These are phyloP conservation scores for Melanostoma mellinum DNA, from an alignment of 2,888 invertebrate species.

Conservation along the genomic window DNA sequence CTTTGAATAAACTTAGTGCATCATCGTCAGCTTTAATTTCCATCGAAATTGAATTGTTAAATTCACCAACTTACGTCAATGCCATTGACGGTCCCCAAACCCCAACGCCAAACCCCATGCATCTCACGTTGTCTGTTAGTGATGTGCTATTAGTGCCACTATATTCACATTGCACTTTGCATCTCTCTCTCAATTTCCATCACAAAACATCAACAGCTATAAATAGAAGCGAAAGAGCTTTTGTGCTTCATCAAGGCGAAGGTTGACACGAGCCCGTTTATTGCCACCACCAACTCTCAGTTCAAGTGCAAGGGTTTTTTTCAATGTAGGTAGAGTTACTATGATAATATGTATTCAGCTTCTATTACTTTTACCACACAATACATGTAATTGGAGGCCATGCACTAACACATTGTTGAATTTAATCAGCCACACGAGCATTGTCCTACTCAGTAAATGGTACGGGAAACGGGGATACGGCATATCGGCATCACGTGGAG, in stretches of 20 bases:
- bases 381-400: slow-evolving; percentile 44
- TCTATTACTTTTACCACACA: slow-evolving; percentile 34
- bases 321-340: slow-evolving; percentile 23
- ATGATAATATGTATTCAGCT: not conserved
- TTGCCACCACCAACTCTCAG: slow-evolving; percentile 41
- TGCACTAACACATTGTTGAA: slow-evolving; percentile 13
- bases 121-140: slow-evolving; percentile 2
- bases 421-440: slow-evolving; percentile 38
- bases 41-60: slow-evolving; percentile 20
- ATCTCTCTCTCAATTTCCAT: slow-evolving; percentile 25
- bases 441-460: not conserved
- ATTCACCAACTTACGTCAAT: slow-evolving; percentile 28
- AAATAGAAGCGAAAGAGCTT: slow-evolving; percentile 54
- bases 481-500: too few species aligned
- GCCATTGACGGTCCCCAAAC: not conserved
- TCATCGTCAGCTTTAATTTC: too few species aligned
- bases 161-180: slow-evolving; percentile 36
- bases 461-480: not conserved
- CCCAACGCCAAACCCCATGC: not conserved
- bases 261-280: slow-evolving; percentile 64
- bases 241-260: slow-evolving; percentile 54
- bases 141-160: slow-evolving; percentile 7
- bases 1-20: too few species aligned
- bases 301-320: slow-evolving; percentile 70
- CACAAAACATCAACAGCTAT: slow-evolving; percentile 5